These are phyloP conservation scores for Hydrochoerus hydrochaeris DNA, from an alignment of 2,113 vertebrate genomes.

Conservation along the genomic window DNA sequence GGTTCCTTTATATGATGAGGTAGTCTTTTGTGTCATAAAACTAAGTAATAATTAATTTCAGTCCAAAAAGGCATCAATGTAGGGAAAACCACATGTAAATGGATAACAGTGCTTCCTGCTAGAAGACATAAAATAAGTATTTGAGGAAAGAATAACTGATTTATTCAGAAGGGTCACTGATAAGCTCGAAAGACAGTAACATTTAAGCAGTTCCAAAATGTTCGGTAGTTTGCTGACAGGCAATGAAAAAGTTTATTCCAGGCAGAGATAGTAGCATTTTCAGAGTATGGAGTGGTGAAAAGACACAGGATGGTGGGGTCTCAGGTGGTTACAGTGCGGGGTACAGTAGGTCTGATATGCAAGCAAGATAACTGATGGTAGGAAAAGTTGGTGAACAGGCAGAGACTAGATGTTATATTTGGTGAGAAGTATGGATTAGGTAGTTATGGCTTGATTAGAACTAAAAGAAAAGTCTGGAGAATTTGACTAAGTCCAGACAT, in stretches of 20 bases:
- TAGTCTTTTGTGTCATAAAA: not conserved
- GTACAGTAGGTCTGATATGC: not conserved
- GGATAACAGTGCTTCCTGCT: not conserved
- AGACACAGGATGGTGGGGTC: not conserved
- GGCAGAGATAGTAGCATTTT: not conserved
- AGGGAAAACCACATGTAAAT: not conserved
- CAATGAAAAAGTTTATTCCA: not conserved
- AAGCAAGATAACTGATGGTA: not conserved
- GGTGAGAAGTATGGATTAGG: not conserved
- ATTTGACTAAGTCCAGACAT: not conserved
- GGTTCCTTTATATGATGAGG: not conserved
- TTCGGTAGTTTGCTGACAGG: not conserved
- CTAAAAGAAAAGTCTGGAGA: not conserved
- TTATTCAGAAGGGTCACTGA: not conserved
- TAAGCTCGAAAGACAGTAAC: not conserved
- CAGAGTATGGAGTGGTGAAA: not conserved
- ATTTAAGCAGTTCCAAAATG: not conserved
- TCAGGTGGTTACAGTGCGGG: no score
- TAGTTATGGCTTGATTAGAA: slow-evolving; percentile 9
- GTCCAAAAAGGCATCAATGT: not conserved
- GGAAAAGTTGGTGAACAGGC: not conserved
- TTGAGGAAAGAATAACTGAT: not conserved
- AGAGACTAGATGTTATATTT: not conserved
- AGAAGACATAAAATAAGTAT: not conserved
- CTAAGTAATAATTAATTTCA: not conserved